phyloP scores from a whole-genome alignment of 2,888 invertebrate species.

The Campopleginae sp. region DNA sequence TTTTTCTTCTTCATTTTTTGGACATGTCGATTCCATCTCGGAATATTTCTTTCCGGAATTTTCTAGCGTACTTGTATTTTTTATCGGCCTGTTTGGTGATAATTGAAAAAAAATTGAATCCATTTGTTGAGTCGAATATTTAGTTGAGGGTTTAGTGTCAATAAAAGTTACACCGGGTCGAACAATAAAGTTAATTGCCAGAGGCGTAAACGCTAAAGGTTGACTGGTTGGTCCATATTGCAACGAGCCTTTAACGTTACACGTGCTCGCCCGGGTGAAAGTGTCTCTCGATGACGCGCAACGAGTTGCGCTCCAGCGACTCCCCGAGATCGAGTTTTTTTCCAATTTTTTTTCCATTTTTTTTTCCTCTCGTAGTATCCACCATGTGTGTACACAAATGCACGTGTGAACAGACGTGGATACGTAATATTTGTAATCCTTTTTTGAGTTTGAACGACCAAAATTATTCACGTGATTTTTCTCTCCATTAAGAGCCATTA shows the following conservation, averaged over 20 bases:
- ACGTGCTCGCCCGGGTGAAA: conserved; percentile 59
- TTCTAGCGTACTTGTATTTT: neutral
- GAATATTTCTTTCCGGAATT: neutral
- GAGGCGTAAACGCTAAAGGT: neutral
- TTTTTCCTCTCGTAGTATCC: neutral
- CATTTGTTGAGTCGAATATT: neutral
- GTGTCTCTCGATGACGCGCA: conserved; percentile 61
- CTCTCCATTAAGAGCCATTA: conserved; percentile 47
- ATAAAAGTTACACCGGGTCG: neutral
- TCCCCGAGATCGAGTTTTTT: conserved; percentile 35
- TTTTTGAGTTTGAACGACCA: neutral
- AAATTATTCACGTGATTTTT: conserved; percentile 22
- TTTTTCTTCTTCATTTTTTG: neutral
- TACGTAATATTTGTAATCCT: neutral
- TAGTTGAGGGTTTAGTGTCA: neutral
- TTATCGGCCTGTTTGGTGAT: neutral
- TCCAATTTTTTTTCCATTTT: conserved; percentile 19
- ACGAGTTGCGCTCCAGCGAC: conserved; percentile 52
- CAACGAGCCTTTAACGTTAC: conserved; percentile 22
- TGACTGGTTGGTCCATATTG: conserved; percentile 1
- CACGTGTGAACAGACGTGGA: neutral
- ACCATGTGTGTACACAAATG: conserved; percentile 23
- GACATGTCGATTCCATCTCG: neutral
- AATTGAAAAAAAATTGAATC: neutral
- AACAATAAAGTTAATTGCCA: neutral